Percentiles rank a stretch among this genome's conserved stretches.
These are phyloP conservation scores for Andrena bicolor DNA, from an alignment of 2,888 invertebrate species.

Conservation along the genomic window DNA sequence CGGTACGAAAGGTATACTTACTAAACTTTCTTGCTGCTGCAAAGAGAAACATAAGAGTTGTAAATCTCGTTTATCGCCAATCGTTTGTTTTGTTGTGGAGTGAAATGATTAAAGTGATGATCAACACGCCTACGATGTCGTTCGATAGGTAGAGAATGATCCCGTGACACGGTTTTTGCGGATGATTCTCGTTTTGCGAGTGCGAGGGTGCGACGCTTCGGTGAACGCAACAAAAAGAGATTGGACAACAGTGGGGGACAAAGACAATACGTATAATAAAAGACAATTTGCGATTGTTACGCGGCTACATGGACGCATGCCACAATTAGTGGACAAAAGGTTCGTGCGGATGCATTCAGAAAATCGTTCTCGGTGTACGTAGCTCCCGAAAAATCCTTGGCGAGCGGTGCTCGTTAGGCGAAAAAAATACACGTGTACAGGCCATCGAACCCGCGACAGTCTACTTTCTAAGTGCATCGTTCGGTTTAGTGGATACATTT, in stretches of 20 bases:
- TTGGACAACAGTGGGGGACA: slow-evolving; percentile 31
- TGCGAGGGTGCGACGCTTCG: slow-evolving; percentile 29
- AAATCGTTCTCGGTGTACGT: slow-evolving; percentile 51
- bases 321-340: slow-evolving; percentile 70
- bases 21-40: slow-evolving; percentile 89
- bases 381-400: no score
- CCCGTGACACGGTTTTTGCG: slow-evolving; percentile 11
- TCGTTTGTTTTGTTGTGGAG: slow-evolving; percentile 6
- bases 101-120: slow-evolving; percentile 5
- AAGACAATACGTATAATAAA: slow-evolving; percentile 58
- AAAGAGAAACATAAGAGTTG: slow-evolving; percentile 83
- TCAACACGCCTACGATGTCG: slow-evolving; percentile 44
- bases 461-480: slow-evolving; percentile 68
- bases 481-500: slow-evolving; percentile 59
- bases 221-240: slow-evolving; percentile 30
- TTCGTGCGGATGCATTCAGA: slow-evolving; percentile 77
- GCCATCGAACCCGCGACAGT: slow-evolving; percentile 16
- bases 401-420: not conserved
- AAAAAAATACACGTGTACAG: slow-evolving; percentile 11
- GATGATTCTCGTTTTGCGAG: slow-evolving; percentile 28
- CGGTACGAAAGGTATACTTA: slow-evolving; percentile 86
- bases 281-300: slow-evolving; percentile 58
- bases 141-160: slow-evolving; percentile 36
- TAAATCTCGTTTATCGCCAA: slow-evolving; percentile 57
- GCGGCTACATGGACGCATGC: slow-evolving; percentile 77